Conservation (phyloP, 2,113 vertebrate species). For the Emydura subglobosa region DNA sequence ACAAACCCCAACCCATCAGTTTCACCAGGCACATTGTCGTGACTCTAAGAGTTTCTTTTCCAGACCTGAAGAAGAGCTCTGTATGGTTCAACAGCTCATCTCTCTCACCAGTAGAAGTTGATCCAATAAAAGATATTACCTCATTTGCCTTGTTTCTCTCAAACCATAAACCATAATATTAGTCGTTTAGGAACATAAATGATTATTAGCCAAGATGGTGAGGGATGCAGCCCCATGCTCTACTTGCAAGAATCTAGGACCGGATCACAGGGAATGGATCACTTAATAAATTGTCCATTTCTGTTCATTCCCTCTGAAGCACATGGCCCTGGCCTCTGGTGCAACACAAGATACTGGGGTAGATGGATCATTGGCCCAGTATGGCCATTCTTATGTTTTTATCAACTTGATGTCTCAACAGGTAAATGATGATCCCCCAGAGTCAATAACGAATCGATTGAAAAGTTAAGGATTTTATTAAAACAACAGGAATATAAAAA, state of each 20-base stretch:
- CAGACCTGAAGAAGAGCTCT: background rate
- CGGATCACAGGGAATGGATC: background rate
- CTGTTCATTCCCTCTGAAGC: background rate
- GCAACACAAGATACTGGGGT: background rate
- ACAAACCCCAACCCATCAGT: background rate
- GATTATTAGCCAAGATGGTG: background rate
- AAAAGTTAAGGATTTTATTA: too few species aligned
- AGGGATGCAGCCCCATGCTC: background rate
- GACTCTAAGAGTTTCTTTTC: background rate
- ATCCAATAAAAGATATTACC: background rate
- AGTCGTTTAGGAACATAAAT: background rate
- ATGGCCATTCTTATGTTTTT: background rate
- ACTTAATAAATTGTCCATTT: background rate
- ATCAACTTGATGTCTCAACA: background rate
- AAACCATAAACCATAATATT: background rate
- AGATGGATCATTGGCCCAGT: background rate
- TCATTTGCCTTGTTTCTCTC: background rate
- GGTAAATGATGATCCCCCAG: too few species aligned
- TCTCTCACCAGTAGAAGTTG: background rate
- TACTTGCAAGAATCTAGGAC: background rate
- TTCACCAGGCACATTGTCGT: background rate
- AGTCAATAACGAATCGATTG: too few species aligned
- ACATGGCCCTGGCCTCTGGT: background rate
- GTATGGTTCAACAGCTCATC: background rate
- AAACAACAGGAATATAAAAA: too few species aligned